Percentiles rank a stretch among this genome's conserved stretches.
phyloP scores from a whole-genome alignment of 2,888 invertebrate genomes.

The Sinhomidia bicolor region DNA sequence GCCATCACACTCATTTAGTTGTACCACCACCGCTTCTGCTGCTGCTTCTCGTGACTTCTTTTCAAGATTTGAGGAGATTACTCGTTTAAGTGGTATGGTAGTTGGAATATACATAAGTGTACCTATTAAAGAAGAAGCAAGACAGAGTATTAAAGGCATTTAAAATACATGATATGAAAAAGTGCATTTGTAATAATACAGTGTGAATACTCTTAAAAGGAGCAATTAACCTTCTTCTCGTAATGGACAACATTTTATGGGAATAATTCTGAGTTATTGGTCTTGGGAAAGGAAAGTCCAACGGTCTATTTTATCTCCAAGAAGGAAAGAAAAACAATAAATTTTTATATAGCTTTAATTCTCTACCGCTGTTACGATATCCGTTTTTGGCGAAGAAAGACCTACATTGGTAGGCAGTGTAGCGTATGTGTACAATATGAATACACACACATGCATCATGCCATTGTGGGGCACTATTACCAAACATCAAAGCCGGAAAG shows the following conservation, averaged over 20 bases:
- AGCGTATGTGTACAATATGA: not conserved
- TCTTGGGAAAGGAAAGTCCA: not conserved
- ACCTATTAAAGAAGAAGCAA: too few relatives aligned
- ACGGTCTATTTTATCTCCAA: slow-evolving; percentile 22
- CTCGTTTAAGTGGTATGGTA: not conserved
- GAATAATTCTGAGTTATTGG: slow-evolving; percentile 50
- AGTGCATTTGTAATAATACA: slow-evolving; percentile 13
- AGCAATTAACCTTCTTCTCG: slow-evolving; percentile 5
- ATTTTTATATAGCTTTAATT: slow-evolving; percentile 14
- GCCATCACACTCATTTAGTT: not conserved
- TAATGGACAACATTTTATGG: not conserved
- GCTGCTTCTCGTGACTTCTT: too few relatives aligned
- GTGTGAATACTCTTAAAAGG: not conserved
- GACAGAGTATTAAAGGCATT: too few relatives aligned
- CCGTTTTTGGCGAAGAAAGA: not conserved
- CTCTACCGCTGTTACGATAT: not conserved
- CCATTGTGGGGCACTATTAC: too few relatives aligned
- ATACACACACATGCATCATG: not conserved
- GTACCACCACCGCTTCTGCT: not conserved
- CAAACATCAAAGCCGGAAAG: too few relatives aligned
- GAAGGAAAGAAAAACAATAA: slow-evolving; percentile 44
- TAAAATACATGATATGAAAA: not conserved
- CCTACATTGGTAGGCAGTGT: too few relatives aligned
- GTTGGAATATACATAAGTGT: not conserved
- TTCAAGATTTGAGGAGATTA: not conserved